Evolutionary conservation across 2,113 vertebrate species (phyloP), one percentile per base, ranked within the genome.

Genomic region (Brachirus orientalis): DNA sequence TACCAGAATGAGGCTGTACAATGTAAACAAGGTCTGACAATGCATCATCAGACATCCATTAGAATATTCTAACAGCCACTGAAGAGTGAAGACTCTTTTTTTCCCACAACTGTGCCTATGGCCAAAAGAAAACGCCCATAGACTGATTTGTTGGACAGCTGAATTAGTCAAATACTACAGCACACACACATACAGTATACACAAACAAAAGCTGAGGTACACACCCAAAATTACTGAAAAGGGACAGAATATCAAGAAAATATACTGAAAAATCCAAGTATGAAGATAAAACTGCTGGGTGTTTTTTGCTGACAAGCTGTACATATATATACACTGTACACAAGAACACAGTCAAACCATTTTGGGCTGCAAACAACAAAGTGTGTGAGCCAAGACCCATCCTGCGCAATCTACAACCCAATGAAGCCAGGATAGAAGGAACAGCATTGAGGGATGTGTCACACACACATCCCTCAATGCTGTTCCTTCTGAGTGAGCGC

Each of bases 101-200:
- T 79, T 81, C 56, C 71, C 79, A 10, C 43, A n/a, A 38, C 17
- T 12, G 37, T 48, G 28, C 19, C 72, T 65, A 35, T 9, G 11
- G 62, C 72, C 73, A 79, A 72, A 33, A 81, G 33, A 72, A 78
- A 80, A 80, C 61, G 6, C 73, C 75, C 69, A 69, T 53, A 72
- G 19, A 77, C 50, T 56, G 36, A 72, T 64, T 56, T 59, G 51
- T 77, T 64, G 52, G 17, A 61, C 43, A 41, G 63, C 44, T 52
- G 50, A 59, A 40, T 56, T 12, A 50, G 51, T 47, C 19, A 14
- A 14, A 36, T 10, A 44, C 55, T 4, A 54, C 48, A 10, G 38
- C 36, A 38, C 28, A 51, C 45, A 67, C 47, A 68, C 20, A 41
- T 9, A n/a, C 48, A 33, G n/a, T n/a, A n/a, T n/a, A n/a, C n/a